Percentiles rank a stretch among this genome's conserved stretches.
phyloP scores from a whole-genome alignment of 2,888 invertebrate species.

The Rotaria macrura region DNA sequence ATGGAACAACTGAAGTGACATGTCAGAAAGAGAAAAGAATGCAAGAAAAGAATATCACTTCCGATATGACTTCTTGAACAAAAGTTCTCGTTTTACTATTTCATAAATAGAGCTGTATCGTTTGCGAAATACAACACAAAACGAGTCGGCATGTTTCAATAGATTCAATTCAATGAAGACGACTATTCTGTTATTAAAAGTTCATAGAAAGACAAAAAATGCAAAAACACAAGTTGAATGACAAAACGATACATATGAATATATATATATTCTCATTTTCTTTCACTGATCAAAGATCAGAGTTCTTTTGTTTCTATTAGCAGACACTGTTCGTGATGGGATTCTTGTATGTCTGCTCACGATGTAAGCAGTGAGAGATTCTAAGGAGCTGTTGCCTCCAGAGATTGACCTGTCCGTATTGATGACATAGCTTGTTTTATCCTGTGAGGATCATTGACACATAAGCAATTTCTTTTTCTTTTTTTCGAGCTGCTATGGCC shows the following conservation, averaged over 20 bases:
- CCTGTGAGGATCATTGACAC: neutral
- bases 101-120: neutral
- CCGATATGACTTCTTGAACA: neutral
- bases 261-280: too few species aligned
- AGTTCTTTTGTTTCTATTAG: neutral
- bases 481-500: neutral
- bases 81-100: neutral
- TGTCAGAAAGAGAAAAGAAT: neutral
- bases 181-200: too few species aligned
- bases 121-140: neutral
- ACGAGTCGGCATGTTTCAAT: neutral
- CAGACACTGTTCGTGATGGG: neutral
- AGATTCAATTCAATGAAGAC: neutral
- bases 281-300: neutral
- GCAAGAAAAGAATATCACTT: neutral
- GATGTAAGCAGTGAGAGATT: neutral
- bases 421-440: neutral
- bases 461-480: neutral
- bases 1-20: neutral
- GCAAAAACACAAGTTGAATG: neutral
- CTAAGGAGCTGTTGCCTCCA: neutral
- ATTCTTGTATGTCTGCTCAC: neutral
- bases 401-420: neutral
- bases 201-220: too few species aligned
- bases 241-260: neutral